Base-by-base conservation (phyloP, 1,140 invertebrate species). In the Phocides pigmalion region DNA sequence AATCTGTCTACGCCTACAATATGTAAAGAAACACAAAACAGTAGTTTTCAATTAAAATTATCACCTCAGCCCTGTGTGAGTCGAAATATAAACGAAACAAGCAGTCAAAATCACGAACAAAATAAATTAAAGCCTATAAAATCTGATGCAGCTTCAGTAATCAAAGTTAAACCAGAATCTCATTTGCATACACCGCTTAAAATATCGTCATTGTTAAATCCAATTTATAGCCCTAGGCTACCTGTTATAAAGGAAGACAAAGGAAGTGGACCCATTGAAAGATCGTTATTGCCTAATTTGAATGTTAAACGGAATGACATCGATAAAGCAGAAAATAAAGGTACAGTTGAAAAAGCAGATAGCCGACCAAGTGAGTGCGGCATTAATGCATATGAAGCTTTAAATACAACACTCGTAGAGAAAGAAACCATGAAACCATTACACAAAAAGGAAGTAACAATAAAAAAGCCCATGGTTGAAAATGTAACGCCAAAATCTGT, bases 201-300 rank as follows among this genome's bases (percentile, higher is more conserved):
- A 72, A 84, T 90, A 74, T 88, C 87, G 22, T 80, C 83, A 9
- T 70, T 90, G 17, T 72, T 90, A 58, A 88, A 90, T 72, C 82
- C 87, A 15, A 58, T 81, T 22, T 84, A 82, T 68, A 65, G 74
- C 19, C 79, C 82, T 35, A 78, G 68, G 56, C 16, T 20, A 3
- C 41, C 56, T 37, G n/a, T 14, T 20, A 47, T 61, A 11, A 49
- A 22, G 14, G 58, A 61, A 32, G 22, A 56, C 32, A 22, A 19
- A 35, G 44, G 20, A 25, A 17, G 9, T 15, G 53, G 32, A 8
- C 8, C 28, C 14, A 1, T 58, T 19, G 53, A 65, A 59, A 44
- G 51, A 39, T 28, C 61, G 42, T n/a, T 14, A 17, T 20, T 11
- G 1, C 41, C n/a, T 15, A 16, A 4, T 14, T 8, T 28, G 9